These are phyloP conservation scores for Aegotheles bennettii DNA, from an alignment of 2,113 vertebrate genomes.

Conservation along the genomic window DNA sequence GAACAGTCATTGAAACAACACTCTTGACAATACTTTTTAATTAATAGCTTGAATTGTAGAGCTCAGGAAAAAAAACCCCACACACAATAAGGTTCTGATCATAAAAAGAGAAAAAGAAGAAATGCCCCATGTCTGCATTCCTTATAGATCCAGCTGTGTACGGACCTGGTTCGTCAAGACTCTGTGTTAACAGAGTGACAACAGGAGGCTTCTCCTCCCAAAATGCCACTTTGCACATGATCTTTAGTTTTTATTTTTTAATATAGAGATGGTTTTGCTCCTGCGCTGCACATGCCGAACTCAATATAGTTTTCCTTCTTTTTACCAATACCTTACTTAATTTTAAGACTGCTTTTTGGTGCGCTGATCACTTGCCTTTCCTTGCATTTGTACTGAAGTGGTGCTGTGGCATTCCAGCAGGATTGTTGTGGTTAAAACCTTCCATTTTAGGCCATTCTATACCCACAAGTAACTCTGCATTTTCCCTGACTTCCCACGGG, in stretches of 20 bases:
- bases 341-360: background rate
- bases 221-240: background rate
- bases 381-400: rapidly evolving
- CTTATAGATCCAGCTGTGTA: background rate
- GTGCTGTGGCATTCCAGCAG: background rate
- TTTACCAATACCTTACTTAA: background rate
- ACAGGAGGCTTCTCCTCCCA: background rate
- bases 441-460: background rate
- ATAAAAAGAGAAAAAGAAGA: background rate
- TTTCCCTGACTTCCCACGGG: background rate
- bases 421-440: rapidly evolving
- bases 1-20: background rate
- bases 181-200: background rate
- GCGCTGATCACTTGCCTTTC: background rate
- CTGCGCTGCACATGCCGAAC: background rate
- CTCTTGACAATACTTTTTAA: background rate
- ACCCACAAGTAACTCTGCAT: background rate
- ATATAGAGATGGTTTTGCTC: background rate
- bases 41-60: background rate
- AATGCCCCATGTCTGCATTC: background rate
- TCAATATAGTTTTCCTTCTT: background rate
- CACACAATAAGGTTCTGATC: background rate
- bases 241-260: too few relatives aligned
- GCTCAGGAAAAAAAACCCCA: background rate
- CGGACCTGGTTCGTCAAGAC: background rate